A percentile compares a stretch with the other conserved stretches of the same genome.
Evolutionary conservation across 2,797 vertebrate species (phyloP).

Genomic region (Leptatherina wallacei): DNA sequence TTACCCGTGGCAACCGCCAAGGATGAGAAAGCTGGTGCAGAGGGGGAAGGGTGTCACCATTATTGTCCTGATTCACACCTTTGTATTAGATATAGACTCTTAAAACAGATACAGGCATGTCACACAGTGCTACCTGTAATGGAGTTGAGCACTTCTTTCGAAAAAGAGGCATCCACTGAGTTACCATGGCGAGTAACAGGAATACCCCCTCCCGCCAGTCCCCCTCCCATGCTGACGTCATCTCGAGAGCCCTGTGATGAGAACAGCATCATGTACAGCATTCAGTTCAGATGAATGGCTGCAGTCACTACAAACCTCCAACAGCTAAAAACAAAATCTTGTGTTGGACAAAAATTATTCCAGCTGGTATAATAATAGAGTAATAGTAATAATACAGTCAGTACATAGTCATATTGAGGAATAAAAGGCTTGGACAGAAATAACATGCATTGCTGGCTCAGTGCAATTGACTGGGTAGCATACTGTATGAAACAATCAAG

Average conservation of each 20-base stretch:
- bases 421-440: background rate
- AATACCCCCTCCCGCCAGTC: conserved; percentile 81
- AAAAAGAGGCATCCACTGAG: conserved; percentile 96
- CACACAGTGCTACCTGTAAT: conserved; percentile 89
- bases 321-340: background rate
- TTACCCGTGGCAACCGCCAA: conserved; percentile 94
- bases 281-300: background rate
- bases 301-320: background rate
- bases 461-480: too few species aligned
- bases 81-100: conserved; percentile 22
- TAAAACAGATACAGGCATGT: conserved; percentile 6
- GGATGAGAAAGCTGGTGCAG: conserved; percentile 93
- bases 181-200: conserved; percentile 90
- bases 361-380: background rate
- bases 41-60: conserved; percentile 22
- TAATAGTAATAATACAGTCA: background rate
- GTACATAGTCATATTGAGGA: background rate
- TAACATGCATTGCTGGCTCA: too few species aligned
- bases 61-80: conserved; percentile 38
- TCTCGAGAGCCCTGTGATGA: conserved; percentile 91
- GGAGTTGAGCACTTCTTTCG: conserved; percentile 98
- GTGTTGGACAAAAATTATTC: background rate
- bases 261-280: background rate
- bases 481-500: too few species aligned
- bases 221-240: conserved; percentile 90